Evolutionary conservation across 2,888 invertebrate species (phyloP).

Genomic region (Troides oblongomaculatus): DNA sequence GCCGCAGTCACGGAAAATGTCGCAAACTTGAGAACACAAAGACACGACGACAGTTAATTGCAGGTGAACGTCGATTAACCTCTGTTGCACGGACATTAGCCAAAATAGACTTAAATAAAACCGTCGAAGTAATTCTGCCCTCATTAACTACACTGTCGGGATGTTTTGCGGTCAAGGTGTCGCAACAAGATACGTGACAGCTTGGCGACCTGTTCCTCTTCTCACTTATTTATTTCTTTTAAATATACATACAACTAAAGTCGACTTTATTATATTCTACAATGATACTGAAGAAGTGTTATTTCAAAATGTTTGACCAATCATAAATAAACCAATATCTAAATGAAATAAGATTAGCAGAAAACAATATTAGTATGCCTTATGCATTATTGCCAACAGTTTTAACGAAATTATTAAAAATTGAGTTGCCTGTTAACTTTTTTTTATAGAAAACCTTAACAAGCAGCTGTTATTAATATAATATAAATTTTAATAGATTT

Average conservation of each 20-base stretch:
- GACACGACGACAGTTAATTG: slow-evolving; percentile 59
- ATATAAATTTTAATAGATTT: too few species aligned
- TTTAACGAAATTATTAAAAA: too few species aligned
- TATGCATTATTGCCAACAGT: too few species aligned
- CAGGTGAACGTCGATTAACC: slow-evolving; percentile 73
- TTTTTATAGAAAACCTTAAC: too few species aligned
- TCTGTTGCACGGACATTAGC: slow-evolving; percentile 62
- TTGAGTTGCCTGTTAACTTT: too few species aligned
- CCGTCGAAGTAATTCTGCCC: slow-evolving; percentile 53
- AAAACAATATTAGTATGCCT: too few species aligned
- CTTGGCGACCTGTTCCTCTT: slow-evolving; percentile 47
- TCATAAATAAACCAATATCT: too few species aligned
- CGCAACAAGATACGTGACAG: slow-evolving; percentile 60
- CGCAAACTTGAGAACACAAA: slow-evolving; percentile 55
- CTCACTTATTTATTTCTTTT: slow-evolving; percentile 43
- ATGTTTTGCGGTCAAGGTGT: slow-evolving; percentile 56
- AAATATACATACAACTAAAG: background rate
- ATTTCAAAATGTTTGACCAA: too few species aligned
- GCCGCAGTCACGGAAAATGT: slow-evolving; percentile 48
- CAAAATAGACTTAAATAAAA: slow-evolving; percentile 55
- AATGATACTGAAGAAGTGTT: too few species aligned
- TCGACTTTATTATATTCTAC: too few species aligned
- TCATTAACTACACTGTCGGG: slow-evolving; percentile 55
- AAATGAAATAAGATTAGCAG: too few species aligned
- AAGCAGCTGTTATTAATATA: too few species aligned